Conservation (phyloP, 2,888 invertebrate genomes). For the Laothoe populi region DNA sequence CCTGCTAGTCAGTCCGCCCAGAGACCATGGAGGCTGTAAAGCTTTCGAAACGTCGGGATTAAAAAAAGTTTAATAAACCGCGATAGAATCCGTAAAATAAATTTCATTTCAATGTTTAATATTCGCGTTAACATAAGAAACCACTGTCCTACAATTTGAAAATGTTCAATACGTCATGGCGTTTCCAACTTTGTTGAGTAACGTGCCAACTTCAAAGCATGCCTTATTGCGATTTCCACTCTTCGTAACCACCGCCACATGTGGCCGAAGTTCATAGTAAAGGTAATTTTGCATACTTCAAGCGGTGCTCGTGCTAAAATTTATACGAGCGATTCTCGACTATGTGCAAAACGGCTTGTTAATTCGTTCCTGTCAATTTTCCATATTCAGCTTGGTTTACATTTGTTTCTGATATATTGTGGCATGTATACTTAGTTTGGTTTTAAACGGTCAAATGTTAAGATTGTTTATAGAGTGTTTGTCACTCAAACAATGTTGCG, state of each 20-base stretch:
- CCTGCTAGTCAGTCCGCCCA: neutral
- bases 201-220: slow-evolving; percentile 35
- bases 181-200: neutral
- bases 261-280: slow-evolving; percentile 57
- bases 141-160: too few species aligned
- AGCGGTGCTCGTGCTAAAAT: neutral
- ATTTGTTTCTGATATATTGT: too few species aligned
- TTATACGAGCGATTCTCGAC: neutral
- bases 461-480: too few species aligned
- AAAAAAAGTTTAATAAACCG: too few species aligned
- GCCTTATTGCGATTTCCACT: slow-evolving; percentile 66
- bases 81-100: too few species aligned
- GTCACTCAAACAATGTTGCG: too few species aligned
- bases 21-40: neutral
- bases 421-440: too few species aligned
- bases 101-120: too few species aligned
- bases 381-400: neutral
- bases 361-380: neutral
- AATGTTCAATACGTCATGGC: neutral
- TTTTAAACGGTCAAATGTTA: too few species aligned
- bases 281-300: slow-evolving; percentile 64
- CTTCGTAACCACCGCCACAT: slow-evolving; percentile 63
- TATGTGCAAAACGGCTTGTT: slow-evolving; percentile 4
- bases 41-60: too few species aligned
- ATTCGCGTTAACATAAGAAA: too few species aligned